phyloP scores from a whole-genome alignment of 2,113 vertebrate genomes.

The Agapornis roseicollis region DNA sequence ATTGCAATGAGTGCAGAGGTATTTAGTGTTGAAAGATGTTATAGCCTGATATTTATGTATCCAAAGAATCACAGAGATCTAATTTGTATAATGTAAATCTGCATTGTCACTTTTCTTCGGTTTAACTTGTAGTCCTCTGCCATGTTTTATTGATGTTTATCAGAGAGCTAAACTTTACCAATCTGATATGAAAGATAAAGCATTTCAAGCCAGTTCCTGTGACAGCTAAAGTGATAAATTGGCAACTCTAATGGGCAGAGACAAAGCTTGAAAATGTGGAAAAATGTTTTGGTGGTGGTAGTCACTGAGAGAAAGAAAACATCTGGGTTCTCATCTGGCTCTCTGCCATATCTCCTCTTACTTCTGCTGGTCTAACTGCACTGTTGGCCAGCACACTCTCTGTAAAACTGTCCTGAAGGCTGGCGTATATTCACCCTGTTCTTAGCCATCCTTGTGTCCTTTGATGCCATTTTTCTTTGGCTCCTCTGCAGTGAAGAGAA shows the following conservation, averaged over 20 bases:
- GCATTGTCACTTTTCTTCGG: not conserved
- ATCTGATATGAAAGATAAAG: not conserved
- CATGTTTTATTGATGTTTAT: not conserved
- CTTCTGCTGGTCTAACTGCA: not conserved
- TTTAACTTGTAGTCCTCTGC: not conserved
- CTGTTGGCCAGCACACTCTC: not conserved
- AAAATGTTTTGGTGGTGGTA: not conserved
- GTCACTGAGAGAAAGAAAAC: not conserved
- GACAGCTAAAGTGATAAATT: not conserved
- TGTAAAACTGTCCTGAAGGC: not conserved
- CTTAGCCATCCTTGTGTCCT: not conserved
- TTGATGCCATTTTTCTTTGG: not conserved
- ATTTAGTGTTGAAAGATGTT: not conserved
- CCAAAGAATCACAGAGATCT: not conserved
- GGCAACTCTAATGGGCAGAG: not conserved
- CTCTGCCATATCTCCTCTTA: not conserved
- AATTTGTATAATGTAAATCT: not conserved
- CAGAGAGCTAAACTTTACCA: not conserved
- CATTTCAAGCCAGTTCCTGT: not conserved
- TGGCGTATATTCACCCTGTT: not conserved
- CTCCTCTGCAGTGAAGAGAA: not conserved
- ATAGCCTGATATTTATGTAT: not conserved
- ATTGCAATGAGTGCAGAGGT: not conserved
- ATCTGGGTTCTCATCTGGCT: slow-evolving; percentile 23
- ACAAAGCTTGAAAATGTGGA: not conserved